phyloP scores from a whole-genome alignment of 64 coral and sea anemone species.

The Montipora efflorescens region DNA sequence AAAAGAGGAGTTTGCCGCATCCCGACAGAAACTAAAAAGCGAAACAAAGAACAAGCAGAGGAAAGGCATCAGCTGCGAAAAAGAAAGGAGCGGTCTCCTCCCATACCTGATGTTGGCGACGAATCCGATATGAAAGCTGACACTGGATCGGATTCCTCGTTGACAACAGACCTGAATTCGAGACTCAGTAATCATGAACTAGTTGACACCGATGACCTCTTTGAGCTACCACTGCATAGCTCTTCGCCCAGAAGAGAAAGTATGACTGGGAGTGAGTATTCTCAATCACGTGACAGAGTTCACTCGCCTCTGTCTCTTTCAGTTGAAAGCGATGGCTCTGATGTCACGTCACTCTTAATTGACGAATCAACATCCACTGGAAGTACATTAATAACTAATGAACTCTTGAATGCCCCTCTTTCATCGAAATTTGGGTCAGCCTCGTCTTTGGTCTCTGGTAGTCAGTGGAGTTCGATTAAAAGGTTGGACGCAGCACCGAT shows the following conservation, averaged over 20 bases:
- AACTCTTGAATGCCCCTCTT: not conserved
- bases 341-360: slow-evolving; percentile 55
- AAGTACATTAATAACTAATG: not conserved
- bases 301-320: not conserved
- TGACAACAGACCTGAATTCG: slow-evolving; percentile 5
- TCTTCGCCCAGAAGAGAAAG: slow-evolving; percentile 16
- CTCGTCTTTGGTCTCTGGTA: not conserved
- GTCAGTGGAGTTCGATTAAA: slow-evolving; percentile 18
- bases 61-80: not conserved
- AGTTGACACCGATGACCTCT: not conserved
- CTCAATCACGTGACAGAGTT: slow-evolving; percentile 2
- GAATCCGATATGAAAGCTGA: not conserved
- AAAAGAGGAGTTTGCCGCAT: not conserved
- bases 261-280: not conserved
- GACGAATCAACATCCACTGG: slow-evolving; percentile 20
- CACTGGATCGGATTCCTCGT: not conserved
- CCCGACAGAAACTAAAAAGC: not conserved
- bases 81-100: not conserved
- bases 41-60: not conserved
- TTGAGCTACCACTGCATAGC: slow-evolving; percentile 22
- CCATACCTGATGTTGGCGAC: not conserved
- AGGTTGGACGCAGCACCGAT: not conserved
- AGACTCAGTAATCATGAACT: not conserved
- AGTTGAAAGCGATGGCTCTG: slow-evolving; percentile 3
- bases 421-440: not conserved